Evolutionary conservation across 2,888 invertebrate genomes (phyloP), one percentile per base, ranked within the genome.

Genomic region (Phytoseiulus persimilis): DNA sequence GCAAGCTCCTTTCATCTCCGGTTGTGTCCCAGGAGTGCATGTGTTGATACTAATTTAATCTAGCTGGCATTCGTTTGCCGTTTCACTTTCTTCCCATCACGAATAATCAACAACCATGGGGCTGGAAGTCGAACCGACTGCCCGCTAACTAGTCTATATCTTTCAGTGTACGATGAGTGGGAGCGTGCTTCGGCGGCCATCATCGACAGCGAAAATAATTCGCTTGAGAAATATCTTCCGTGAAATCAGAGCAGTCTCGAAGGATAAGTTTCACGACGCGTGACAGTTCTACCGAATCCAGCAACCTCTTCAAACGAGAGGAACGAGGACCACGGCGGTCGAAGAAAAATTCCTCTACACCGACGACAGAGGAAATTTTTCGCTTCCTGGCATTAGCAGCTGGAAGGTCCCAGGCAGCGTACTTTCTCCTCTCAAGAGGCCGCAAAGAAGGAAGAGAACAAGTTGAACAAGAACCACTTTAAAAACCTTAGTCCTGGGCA

Each of bases 11-110:
- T 65, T 65, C 65, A 65, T 65, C 65, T 65, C 65, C 65, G 65
- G 65, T 65, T 65, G 65, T 65, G 65, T 65, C 65, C 65, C 65
- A 65, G 18, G 65, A 65, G 65, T 65, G 65, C 65, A 65, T 65
- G 65, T 65, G 65, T 65, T 65, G 65, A 65, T 65, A 65, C 65
- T 65, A 65, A 65, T 65, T 65, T 65, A 65, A 65, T 65, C 65
- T 65, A 23, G 65, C 65, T 14, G 65, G 28, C 65, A 65, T 65
- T 65, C 65, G 65, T 65, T 65, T 65, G 65, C 65, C 65, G 65
- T 65, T 65, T 23, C 65, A 28, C 65, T 65, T 28, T 23, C 65
- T 28, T 65, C 65, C 65, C 65, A 65, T 65, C 65, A 65, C 65
- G 65, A 65, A 65, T 65, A 65, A 65, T 65, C 65, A 65, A 65